Evolutionary conservation across 2,113 vertebrate genomes (phyloP).

Genomic region (Pampusana beccarii): DNA sequence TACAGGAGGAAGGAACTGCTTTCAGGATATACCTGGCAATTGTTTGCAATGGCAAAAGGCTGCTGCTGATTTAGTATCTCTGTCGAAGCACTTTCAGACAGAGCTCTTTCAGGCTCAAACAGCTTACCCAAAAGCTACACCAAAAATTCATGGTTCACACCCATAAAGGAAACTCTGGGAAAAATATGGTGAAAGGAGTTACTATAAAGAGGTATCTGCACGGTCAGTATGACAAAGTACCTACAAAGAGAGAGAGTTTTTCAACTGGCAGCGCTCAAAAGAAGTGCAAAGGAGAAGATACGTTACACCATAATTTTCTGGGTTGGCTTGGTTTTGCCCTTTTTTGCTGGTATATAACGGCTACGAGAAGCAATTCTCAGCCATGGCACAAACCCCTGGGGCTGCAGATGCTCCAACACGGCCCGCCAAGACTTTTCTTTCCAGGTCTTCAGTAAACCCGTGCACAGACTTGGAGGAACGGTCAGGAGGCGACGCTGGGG

Average conservation of each 20-base stretch:
- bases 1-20: slow-evolving; percentile 19
- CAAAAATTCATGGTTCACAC: neutral
- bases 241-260: neutral
- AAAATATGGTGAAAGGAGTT: neutral
- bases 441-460: neutral
- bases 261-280: neutral
- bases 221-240: neutral
- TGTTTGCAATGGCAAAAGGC: slow-evolving; percentile 26
- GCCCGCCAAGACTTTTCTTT: neutral
- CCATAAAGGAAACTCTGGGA: neutral
- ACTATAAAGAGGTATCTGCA: neutral
- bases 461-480: fast-evolving
- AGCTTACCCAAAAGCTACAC: neutral
- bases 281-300: neutral
- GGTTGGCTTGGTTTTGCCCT: neutral
- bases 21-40: slow-evolving; percentile 39
- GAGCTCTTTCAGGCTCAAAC: neutral
- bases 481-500: neutral
- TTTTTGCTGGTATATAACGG: neutral
- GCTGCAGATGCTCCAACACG: neutral
- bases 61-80: slow-evolving; percentile 19
- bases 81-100: neutral
- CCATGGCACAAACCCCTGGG: fast-evolving
- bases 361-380: neutral
- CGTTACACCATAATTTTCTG: fast-evolving